Base-by-base conservation (phyloP, 1,140 invertebrate genomes). In the Babylonia areolata region DNA sequence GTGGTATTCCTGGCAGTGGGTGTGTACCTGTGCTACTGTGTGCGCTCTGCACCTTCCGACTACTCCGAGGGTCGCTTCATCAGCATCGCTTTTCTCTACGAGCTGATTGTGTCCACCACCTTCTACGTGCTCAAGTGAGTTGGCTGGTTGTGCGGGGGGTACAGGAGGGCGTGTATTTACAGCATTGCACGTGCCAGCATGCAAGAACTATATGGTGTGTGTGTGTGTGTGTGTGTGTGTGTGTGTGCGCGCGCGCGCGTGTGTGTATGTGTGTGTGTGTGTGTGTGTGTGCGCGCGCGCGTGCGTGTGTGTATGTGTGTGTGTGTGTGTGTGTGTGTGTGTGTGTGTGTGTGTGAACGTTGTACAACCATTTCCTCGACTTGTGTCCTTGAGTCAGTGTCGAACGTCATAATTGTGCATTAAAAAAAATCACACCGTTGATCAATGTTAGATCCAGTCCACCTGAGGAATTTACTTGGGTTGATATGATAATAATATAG, bases 41-140 rank as follows among this genome's bases (percentile, higher is more conserved):
- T 96, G 58, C 94, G 97, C 23, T 97, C 97, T 92, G 97, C 97
- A n/a, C 96, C 96, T 82, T 97, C 97, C 6, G 97, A 97, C 91
- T 95, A 95, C 89, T 95, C 96, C 90, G 97, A 98, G 94, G 96
- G 97, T 51, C 95, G 96, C 37, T 97, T 96, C 94, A 95, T 98
- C 58, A 96, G 97, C 79, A 95, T 96, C 54, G 96, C 97, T 31
- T 95, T 98, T 73, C 96, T 96, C 89, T 94, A 97, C 84, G 98
- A 98, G 94, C 95, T 96, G 42, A 89, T 96, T 15, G 95, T 97
- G 40, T 97, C 97, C 88, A 95, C 96, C 17, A 94, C 95, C 42
- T 96, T 96, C 92, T 96, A 97, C 93, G 92, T 96, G 58, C 93
- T 96, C 81, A 95, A 96, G 91, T 96, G 95, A 89, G 88, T 82